Conservation (phyloP, 2,888 invertebrate genomes). For the Campoletis raptor region DNA sequence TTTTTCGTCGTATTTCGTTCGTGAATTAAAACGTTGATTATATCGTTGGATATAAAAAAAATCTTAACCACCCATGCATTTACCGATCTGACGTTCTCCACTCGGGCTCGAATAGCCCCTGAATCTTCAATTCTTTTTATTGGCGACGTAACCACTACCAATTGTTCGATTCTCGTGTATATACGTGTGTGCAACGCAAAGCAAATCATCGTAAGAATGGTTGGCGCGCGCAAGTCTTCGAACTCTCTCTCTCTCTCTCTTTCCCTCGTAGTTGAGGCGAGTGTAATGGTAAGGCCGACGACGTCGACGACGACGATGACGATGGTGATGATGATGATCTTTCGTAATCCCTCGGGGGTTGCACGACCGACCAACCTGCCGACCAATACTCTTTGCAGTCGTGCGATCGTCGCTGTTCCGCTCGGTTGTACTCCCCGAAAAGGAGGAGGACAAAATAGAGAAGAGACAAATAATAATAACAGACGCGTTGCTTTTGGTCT, state of each 20-base stretch:
- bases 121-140: conserved; percentile 52
- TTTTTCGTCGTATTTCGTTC: not conserved
- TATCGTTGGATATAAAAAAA: conserved; percentile 20
- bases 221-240: conserved; percentile 59
- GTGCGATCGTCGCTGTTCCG: conserved; percentile 69
- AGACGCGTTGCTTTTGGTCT: not conserved
- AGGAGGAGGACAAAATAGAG: not conserved
- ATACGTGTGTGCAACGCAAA: conserved; percentile 4
- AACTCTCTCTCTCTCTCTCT: conserved; percentile 7
- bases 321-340: conserved; percentile 64
- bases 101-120: conserved; percentile 34
- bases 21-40: not conserved
- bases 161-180: conserved; percentile 54
- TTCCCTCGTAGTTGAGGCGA: not conserved
- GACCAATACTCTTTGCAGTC: conserved; percentile 69
- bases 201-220: conserved; percentile 39
- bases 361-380: conserved; percentile 64
- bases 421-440: conserved; percentile 50
- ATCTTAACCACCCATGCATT: conserved; percentile 7
- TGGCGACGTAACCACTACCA: conserved; percentile 32
- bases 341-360: conserved; percentile 69
- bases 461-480: not conserved
- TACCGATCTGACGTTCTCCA: not conserved
- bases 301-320: conserved; percentile 36
- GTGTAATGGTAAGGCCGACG: conserved; percentile 28